Conservation (phyloP, 1,140 invertebrate species). For the Temnothorax nylanderi region DNA sequence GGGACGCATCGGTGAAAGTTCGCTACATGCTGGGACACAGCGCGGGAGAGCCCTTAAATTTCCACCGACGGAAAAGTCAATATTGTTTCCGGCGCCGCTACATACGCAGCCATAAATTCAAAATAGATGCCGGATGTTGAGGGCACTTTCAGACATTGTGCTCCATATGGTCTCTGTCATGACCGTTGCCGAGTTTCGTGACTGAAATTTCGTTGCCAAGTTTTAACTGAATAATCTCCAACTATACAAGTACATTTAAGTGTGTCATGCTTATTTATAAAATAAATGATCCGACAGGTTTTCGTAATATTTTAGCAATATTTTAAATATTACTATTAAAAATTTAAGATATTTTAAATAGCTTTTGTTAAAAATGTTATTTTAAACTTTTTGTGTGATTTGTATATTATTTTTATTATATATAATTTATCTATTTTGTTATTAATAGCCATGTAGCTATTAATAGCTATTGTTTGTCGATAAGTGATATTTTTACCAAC, state of each 20-base stretch:
- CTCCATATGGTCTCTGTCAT: slow-evolving; percentile 35
- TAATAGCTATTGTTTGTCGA: neutral
- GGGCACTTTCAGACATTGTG: slow-evolving; percentile 55
- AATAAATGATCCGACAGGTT: neutral
- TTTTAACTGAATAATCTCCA: neutral
- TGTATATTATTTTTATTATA: neutral
- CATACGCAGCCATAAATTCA: slow-evolving; percentile 62
- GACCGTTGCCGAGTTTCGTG: slow-evolving; percentile 26
- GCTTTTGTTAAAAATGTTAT: neutral
- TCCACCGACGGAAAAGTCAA: slow-evolving; percentile 46
- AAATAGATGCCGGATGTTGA: slow-evolving; percentile 57
- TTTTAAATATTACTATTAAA: neutral
- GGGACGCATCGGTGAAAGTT: neutral
- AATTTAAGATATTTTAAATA: neutral
- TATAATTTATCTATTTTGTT: neutral
- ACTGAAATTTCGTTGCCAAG: slow-evolving; percentile 21
- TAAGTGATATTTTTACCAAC: neutral
- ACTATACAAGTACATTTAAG: neutral
- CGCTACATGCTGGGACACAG: neutral
- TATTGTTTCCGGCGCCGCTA: slow-evolving; percentile 63
- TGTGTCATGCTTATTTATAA: neutral
- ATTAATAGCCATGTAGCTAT: too few species aligned
- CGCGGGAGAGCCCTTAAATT: slow-evolving; percentile 55
- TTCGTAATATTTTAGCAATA: neutral
- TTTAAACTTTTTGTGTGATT: neutral